Conservation (phyloP, 2,888 invertebrate genomes). For the Volucella inanis region DNA sequence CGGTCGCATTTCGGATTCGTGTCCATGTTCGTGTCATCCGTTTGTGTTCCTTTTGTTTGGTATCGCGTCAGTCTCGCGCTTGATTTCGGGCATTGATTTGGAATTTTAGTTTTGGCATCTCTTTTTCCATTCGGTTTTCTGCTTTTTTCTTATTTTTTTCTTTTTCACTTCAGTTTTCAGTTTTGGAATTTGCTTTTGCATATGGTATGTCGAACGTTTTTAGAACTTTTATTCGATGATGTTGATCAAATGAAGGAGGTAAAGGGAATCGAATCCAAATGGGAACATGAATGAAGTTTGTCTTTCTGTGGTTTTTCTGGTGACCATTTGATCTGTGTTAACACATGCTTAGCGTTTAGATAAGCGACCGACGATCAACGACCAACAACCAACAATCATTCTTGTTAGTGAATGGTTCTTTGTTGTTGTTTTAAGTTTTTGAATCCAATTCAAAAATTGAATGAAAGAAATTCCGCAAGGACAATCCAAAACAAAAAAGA, state of each 20-base stretch:
- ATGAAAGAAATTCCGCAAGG: constrained; percentile 68
- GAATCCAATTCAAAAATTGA: constrained; percentile 50
- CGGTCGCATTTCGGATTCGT: not conserved
- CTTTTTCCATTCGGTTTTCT: constrained; percentile 1
- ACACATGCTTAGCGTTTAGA: constrained; percentile 74
- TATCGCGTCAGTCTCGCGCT: constrained; percentile 72
- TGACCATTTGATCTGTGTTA: constrained; percentile 71
- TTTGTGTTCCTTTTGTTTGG: constrained; percentile 32
- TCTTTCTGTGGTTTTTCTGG: constrained; percentile 67
- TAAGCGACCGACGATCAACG: constrained; percentile 35
- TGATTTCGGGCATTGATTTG: constrained; percentile 71
- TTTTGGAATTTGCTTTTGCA: constrained; percentile 21
- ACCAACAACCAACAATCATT: constrained; percentile 16
- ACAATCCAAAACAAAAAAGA: constrained; percentile 31
- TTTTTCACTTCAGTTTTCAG: not conserved
- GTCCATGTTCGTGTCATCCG: constrained; percentile 60
- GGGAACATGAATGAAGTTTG: constrained; percentile 70
- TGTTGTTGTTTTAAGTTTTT: constrained; percentile 15
- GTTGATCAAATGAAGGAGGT: too few species aligned
- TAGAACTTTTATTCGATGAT: constrained; percentile 48
- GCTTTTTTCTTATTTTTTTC: not conserved
- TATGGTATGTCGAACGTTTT: constrained; percentile 39
- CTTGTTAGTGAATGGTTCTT: constrained; percentile 61
- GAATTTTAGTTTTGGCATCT: not conserved
- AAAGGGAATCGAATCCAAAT: constrained; percentile 18